Percentiles rank a stretch among this genome's conserved stretches.
phyloP scores from a whole-genome alignment of 1,140 invertebrate species.

The Drosophila varians region DNA sequence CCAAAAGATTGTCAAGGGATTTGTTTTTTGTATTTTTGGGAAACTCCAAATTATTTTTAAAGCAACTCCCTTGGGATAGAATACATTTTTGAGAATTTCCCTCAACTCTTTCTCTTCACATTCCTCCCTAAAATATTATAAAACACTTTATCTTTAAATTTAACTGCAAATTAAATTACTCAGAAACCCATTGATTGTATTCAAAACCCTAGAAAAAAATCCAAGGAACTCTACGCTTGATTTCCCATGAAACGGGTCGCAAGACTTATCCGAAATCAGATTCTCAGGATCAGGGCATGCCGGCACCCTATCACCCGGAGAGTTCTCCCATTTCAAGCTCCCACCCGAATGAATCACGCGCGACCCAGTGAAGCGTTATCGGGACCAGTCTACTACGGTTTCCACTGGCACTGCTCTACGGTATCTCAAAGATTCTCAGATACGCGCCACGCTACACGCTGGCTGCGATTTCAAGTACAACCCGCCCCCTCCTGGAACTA shows the following conservation, averaged over 20 bases:
- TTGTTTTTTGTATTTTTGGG: not conserved
- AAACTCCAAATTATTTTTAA: too few species aligned
- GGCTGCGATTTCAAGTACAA: conserved; percentile 71
- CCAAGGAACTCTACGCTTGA: not conserved
- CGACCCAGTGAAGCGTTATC: conserved; percentile 40
- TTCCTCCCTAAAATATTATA: too few species aligned
- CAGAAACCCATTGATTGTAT: not conserved
- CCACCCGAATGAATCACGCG: conserved; percentile 12
- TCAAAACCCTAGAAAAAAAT: too few species aligned
- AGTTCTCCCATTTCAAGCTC: not conserved
- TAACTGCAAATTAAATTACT: too few species aligned
- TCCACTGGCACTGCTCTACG: conserved; percentile 17
- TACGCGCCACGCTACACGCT: conserved; percentile 36
- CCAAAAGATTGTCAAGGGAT: too few species aligned
- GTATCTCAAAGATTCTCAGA: conserved; percentile 31
- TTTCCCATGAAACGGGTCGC: not conserved
- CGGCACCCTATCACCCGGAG: not conserved
- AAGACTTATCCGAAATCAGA: not conserved
- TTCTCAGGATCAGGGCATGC: conserved; percentile 1
- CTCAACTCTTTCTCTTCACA: too few species aligned
- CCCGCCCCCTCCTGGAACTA: conserved; percentile 26
- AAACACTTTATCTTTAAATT: not conserved
- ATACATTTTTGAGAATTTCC: too few species aligned
- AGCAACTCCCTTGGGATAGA: not conserved
- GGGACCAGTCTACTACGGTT: conserved; percentile 18